Evolutionary conservation across 2,113 vertebrate genomes (phyloP).

Genomic region (Lutjanus erythropterus): DNA sequence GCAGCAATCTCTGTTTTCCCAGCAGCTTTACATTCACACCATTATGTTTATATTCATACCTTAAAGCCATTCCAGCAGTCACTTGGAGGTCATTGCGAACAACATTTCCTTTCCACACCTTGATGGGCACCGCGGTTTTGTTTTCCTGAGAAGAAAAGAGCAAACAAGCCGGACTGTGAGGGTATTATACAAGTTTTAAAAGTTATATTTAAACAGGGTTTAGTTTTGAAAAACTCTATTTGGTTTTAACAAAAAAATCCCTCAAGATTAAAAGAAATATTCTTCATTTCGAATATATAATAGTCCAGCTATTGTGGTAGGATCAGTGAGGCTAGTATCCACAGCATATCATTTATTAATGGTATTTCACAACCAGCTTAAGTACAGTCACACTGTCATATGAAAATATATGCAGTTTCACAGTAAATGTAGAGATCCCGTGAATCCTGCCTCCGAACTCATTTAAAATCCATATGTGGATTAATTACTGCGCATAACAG

Average conservation of each 20-base stretch:
- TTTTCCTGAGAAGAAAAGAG: conserved; percentile 40
- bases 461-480: conserved; percentile 45
- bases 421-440: conserved; percentile 31
- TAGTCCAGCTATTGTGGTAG: conserved; percentile 38
- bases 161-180: conserved; percentile 22
- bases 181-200: conserved; percentile 15
- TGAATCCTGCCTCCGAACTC: conserved; percentile 10
- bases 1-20: conserved; percentile 18
- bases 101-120: conserved; percentile 24
- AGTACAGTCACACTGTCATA: conserved; percentile 35
- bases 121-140: conserved; percentile 5
- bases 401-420: conserved; percentile 35
- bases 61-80: conserved; percentile 39
- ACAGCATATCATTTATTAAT: conserved; percentile 71
- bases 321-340: conserved; percentile 54
- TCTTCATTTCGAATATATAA: conserved; percentile 35
- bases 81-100: conserved; percentile 44
- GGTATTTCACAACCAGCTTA: conserved; percentile 46
- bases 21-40: conserved; percentile 32
- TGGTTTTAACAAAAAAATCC: conserved; percentile 29
- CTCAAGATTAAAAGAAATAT: conserved; percentile 30
- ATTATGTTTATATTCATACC: conserved; percentile 61
- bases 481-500: conserved; percentile 41
- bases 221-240: conserved; percentile 41
- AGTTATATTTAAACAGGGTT: conserved; percentile 22